Percentiles rank a stretch among this genome's conserved stretches.
These are phyloP conservation scores for Phaetusa simplex DNA, from an alignment of 2,113 vertebrate genomes.

Conservation along the genomic window DNA sequence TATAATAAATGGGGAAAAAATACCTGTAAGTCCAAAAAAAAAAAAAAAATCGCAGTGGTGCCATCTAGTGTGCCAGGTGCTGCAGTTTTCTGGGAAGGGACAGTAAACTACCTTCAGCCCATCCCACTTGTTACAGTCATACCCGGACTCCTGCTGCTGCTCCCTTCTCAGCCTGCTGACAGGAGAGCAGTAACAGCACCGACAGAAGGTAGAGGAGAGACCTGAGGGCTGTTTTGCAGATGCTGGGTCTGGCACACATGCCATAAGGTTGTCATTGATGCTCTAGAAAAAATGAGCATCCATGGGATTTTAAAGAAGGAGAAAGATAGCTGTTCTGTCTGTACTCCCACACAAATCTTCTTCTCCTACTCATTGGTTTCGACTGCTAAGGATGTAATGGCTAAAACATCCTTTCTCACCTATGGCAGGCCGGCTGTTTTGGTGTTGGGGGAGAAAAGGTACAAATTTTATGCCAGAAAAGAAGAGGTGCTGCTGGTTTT, in stretches of 20 bases:
- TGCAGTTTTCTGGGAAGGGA: neutral
- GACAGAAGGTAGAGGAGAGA: conserved; percentile 16
- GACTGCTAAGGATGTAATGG: neutral
- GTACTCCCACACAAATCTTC: neutral
- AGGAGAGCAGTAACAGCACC: neutral
- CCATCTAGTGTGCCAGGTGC: conserved; percentile 70
- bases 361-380: neutral
- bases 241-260: conserved; percentile 17
- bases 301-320: neutral
- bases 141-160: neutral
- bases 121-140: neutral
- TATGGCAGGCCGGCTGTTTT: neutral
- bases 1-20: neutral
- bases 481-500: neutral
- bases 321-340: neutral
- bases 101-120: neutral
- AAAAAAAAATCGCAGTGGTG: conserved; percentile 50
- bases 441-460: neutral
- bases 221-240: conserved; percentile 30
- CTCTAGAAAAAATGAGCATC: neutral
- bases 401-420: neutral
- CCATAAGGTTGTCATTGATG: conserved; percentile 10
- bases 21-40: neutral
- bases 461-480: neutral
- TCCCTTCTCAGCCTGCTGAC: neutral